Percentiles rank a stretch among this genome's conserved stretches.
phyloP scores from a whole-genome alignment of 2,797 vertebrate genomes.

The Danio tinwini region DNA sequence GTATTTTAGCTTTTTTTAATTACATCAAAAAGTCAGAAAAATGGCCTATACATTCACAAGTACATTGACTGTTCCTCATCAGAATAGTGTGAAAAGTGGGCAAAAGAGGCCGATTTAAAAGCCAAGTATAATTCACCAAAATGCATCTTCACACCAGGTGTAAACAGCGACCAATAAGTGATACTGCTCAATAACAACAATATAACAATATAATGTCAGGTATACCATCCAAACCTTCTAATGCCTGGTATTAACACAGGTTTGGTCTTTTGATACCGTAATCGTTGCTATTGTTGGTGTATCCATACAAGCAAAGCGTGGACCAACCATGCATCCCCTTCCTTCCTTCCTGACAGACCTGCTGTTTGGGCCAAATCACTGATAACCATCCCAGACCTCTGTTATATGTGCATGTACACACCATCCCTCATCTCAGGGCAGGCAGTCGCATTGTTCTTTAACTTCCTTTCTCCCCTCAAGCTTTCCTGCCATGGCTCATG shows the following conservation, averaged over 20 bases:
- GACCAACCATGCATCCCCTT: conserved; percentile 47
- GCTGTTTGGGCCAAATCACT: conserved; percentile 28
- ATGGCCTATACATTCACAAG: no score
- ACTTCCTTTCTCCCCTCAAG: conserved; percentile 64
- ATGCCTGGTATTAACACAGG: conserved; percentile 30
- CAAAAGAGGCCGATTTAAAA: no score
- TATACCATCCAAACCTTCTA: conserved; percentile 21
- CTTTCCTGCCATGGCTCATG: conserved; percentile 64
- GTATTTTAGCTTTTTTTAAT: no score
- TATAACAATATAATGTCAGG: background rate
- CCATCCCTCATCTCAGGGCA: conserved; percentile 37
- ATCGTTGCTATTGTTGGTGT: conserved; percentile 36
- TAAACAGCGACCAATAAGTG: no score
- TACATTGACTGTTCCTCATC: no score
- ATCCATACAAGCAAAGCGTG: conserved; percentile 4
- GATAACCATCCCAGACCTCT: conserved; percentile 38
- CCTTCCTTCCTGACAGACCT: conserved; percentile 59
- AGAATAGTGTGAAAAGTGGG: no score
- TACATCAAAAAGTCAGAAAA: no score
- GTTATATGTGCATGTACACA: conserved; percentile 18
- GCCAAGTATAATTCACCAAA: no score
- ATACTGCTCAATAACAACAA: background rate
- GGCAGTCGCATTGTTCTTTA: conserved; percentile 71
- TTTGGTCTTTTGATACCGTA: background rate
- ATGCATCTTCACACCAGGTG: no score